phyloP scores from a whole-genome alignment of 1,140 invertebrate species.

The Epicauta chinensis region DNA sequence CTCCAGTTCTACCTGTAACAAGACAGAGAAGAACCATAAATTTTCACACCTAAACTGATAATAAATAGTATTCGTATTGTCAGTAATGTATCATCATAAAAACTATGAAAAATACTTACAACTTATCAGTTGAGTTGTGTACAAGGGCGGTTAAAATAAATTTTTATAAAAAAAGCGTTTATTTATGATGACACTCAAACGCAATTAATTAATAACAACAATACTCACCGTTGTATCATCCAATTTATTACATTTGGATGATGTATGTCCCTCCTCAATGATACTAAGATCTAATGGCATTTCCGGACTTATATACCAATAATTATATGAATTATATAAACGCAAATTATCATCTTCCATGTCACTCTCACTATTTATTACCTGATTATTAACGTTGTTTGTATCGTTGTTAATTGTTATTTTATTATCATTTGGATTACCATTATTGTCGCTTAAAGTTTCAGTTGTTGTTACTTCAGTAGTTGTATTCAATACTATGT shows the following conservation, averaged over 20 bases:
- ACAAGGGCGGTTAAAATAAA: no score
- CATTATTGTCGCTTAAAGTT: no score
- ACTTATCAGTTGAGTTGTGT: neutral
- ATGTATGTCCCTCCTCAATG: constrained; percentile 28
- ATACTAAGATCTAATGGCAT: constrained; percentile 44
- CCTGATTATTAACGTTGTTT: constrained; percentile 6
- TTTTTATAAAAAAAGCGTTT: no score
- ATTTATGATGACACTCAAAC: no score
- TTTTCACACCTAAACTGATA: neutral
- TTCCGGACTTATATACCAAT: constrained; percentile 48
- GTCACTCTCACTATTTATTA: constrained; percentile 18
- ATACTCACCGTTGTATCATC: no score
- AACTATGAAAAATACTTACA: constrained; percentile 18
- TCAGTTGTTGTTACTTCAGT: no score
- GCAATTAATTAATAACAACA: no score
- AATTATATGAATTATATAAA: constrained; percentile 47
- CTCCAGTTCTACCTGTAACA: neutral
- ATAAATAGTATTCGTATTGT: neutral
- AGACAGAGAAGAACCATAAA: neutral
- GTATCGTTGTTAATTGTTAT: neutral
- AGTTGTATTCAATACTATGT: no score
- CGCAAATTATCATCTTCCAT: constrained; percentile 33
- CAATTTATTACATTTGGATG: no score
- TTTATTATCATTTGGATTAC: no score
- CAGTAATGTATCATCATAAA: constrained; percentile 25